Evolutionary conservation across 1,140 invertebrate species (phyloP).

Genomic region (Oscheius sp.): DNA sequence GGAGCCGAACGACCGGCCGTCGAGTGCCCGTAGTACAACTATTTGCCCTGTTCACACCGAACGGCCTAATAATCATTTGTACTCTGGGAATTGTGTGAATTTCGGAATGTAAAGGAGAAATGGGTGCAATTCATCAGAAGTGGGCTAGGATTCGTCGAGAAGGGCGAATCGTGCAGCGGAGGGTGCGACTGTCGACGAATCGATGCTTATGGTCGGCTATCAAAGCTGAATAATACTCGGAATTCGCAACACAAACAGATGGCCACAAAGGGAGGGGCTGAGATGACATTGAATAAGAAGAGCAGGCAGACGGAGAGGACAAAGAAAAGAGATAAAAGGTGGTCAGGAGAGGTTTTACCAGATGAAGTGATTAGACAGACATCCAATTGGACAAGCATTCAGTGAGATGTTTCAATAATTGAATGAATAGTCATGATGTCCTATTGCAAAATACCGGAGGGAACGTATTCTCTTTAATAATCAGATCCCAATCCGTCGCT

Average conservation of each 20-base stretch:
- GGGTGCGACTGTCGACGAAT: neutral
- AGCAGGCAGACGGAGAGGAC: neutral
- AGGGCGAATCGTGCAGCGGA: no score
- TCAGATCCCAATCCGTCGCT: neutral
- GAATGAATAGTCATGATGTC: no score
- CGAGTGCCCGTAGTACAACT: neutral
- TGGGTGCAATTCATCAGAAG: neutral
- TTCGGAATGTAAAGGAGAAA: no score
- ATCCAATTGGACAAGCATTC: no score
- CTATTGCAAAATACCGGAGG: no score
- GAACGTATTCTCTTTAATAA: no score
- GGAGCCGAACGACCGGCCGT: neutral
- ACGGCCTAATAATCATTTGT: neutral
- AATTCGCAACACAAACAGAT: neutral
- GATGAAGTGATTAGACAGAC: no score
- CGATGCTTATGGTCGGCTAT: neutral
- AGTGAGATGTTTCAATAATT: no score
- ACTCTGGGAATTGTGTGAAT: no score
- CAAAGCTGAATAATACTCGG: neutral
- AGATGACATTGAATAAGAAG: neutral
- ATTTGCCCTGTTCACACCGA: neutral
- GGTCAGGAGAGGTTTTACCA: no score
- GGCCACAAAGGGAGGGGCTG: neutral
- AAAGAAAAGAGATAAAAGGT: neutral
- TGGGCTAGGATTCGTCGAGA: neutral